These are phyloP conservation scores for Bos taurus DNA, from an alignment of 2,113 vertebrate species.

Conservation along the genomic window DNA sequence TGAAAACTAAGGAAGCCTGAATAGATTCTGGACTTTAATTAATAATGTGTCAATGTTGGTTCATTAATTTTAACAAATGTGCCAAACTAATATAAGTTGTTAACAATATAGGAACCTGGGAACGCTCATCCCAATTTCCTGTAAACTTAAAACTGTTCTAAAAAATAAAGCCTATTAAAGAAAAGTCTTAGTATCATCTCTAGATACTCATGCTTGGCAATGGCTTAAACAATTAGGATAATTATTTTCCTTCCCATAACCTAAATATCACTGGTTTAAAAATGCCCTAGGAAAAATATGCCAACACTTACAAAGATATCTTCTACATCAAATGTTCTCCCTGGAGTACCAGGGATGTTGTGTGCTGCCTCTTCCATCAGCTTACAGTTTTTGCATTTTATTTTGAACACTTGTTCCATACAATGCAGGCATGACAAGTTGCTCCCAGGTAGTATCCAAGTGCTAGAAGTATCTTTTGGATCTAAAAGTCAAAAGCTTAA, in stretches of 20 bases:
- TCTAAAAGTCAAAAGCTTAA: neutral
- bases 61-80: neutral
- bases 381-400: slow-evolving; percentile 85
- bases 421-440: slow-evolving; percentile 83
- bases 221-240: neutral
- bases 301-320: slow-evolving; percentile 82
- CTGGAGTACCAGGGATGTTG: slow-evolving; percentile 81
- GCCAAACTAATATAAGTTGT: neutral
- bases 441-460: slow-evolving; percentile 85
- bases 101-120: neutral
- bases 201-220: neutral
- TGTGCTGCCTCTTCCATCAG: slow-evolving; percentile 75
- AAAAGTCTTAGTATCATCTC: neutral
- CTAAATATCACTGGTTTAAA: neutral
- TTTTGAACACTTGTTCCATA: slow-evolving; percentile 83
- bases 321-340: slow-evolving; percentile 81
- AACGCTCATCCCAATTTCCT: neutral
- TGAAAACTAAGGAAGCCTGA: neutral
- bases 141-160: neutral
- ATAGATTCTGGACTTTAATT: neutral
- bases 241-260: neutral
- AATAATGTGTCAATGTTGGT: neutral
- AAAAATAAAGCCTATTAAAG: neutral
- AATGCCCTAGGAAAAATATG: neutral
- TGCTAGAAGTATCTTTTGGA: slow-evolving; percentile 77